These are phyloP conservation scores for Brachirus orientalis DNA, from an alignment of 2,113 vertebrate genomes.

Conservation along the genomic window DNA sequence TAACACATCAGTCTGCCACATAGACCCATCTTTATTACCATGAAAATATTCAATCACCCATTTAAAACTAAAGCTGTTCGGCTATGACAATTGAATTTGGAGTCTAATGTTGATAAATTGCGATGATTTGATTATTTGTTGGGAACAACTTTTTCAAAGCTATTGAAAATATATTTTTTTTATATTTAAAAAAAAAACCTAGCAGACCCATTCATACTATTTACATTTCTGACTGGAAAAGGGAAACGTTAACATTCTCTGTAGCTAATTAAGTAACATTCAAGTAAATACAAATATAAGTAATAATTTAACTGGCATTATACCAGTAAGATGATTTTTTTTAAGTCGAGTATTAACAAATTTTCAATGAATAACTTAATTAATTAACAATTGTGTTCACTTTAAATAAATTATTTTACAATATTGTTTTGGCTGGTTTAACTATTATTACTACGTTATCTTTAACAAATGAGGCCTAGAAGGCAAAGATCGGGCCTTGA, in stretches of 20 bases:
- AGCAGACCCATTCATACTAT: neutral
- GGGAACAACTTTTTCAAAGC: neutral
- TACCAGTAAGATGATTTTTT: no score
- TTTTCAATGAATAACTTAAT: neutral
- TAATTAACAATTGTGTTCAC: neutral
- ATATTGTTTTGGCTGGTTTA: neutral
- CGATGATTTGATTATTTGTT: constrained; percentile 11
- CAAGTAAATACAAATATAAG: no score
- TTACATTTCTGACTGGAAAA: neutral
- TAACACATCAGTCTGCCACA: constrained; percentile 13
- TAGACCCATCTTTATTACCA: constrained; percentile 17
- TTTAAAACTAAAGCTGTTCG: neutral
- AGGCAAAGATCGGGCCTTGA: constrained; percentile 2
- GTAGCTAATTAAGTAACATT: neutral
- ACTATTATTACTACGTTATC: neutral
- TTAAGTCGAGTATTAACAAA: no score
- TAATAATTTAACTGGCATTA: no score
- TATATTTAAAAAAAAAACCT: neutral
- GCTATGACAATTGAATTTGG: neutral
- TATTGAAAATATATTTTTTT: neutral
- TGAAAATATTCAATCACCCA: constrained; percentile 12
- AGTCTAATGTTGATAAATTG: constrained; percentile 25
- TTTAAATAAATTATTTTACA: neutral
- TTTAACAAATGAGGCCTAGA: neutral
- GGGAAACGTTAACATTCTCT: neutral